A percentile compares a stretch with the other conserved stretches of the same genome.
These are phyloP conservation scores for Delphinapterus leucas DNA, from an alignment of 2,113 vertebrate species.

Conservation along the genomic window DNA sequence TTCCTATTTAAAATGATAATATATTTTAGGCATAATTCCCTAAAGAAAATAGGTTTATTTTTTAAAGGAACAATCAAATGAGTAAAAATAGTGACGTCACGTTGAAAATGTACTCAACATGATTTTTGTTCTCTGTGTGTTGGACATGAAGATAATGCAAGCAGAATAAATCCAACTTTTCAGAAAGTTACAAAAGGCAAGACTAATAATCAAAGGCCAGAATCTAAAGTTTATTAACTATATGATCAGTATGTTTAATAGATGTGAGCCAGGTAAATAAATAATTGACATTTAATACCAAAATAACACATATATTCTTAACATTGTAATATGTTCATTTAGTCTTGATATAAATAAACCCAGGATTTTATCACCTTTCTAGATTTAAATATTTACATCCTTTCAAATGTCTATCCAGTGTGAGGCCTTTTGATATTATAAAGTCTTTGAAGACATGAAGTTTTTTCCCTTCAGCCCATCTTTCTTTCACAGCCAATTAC, in stretches of 20 bases:
- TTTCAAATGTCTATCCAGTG: not conserved
- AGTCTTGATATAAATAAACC: not conserved
- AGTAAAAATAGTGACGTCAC: not conserved
- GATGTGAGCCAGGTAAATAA: not conserved
- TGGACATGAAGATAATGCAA: not conserved
- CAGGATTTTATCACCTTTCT: not conserved
- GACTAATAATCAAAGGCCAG: not conserved
- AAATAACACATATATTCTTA: conserved; percentile 27
- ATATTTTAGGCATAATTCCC: not conserved
- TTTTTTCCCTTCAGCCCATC: not conserved
- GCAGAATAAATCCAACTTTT: not conserved
- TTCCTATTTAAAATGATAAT: conserved; percentile 8
- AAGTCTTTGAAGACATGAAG: not conserved
- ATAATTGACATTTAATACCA: not conserved
- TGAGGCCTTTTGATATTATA: not conserved
- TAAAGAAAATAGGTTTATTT: not conserved
- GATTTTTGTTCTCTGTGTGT: not conserved
- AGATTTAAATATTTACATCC: not conserved
- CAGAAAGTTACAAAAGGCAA: not conserved
- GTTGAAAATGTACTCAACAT: not conserved
- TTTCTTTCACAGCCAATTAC: not conserved
- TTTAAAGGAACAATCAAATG: not conserved
- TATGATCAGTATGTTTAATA: not conserved
- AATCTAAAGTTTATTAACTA: not conserved
- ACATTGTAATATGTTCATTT: not conserved